Evolutionary conservation across 1,140 invertebrate species (phyloP).

Genomic region (Lycorma delicatula): DNA sequence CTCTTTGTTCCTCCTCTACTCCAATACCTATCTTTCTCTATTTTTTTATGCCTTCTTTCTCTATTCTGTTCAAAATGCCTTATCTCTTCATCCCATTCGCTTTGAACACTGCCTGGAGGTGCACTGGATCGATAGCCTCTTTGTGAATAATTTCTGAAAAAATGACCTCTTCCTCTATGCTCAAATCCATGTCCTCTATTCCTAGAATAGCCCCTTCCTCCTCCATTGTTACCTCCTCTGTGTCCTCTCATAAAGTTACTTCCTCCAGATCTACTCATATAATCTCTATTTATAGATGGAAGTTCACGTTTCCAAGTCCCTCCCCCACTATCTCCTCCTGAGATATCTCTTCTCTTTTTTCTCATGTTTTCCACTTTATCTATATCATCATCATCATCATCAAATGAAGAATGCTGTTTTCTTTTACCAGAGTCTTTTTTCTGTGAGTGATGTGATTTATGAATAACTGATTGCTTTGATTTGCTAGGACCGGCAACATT

Average conservation of each 20-base stretch:
- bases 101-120: conserved; percentile 12
- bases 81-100: conserved; percentile 27
- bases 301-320: neutral
- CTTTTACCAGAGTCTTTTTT: no score
- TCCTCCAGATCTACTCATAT: neutral
- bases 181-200: conserved; percentile 4
- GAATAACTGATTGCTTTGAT: no score
- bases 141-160: neutral
- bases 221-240: neutral
- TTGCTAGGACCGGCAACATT: no score
- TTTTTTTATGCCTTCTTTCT: conserved; percentile 7
- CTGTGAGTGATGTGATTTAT: no score
- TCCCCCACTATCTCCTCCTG: neutral
- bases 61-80: conserved; percentile 24
- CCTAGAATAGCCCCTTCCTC: conserved; percentile 5
- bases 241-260: neutral
- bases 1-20: conserved; percentile 4
- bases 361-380: no score
- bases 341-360: neutral
- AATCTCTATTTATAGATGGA: neutral
- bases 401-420: no score
- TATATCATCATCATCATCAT: no score
- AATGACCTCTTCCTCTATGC: neutral
- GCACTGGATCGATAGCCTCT: conserved; percentile 9
- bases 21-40: conserved; percentile 3